These are phyloP conservation scores for Pygoscelis adeliae DNA, from an alignment of 2,113 vertebrate genomes.

Conservation along the genomic window DNA sequence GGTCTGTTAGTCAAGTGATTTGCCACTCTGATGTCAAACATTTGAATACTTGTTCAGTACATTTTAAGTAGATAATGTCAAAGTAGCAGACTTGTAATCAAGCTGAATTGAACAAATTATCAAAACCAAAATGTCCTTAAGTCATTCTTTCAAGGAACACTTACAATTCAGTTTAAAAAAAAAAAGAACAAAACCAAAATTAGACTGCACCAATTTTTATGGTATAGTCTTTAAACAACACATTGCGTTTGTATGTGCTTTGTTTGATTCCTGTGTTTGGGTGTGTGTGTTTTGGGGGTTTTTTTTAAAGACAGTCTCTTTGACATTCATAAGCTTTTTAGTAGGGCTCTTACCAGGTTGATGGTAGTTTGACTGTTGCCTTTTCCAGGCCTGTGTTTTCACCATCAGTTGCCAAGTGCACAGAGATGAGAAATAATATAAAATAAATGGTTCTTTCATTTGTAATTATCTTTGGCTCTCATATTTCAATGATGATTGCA, in stretches of 20 bases:
- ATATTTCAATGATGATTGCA: rapidly evolving
- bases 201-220: neutral
- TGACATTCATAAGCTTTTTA: neutral
- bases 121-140: constrained; percentile 33
- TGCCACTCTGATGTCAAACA: constrained; percentile 10
- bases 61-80: constrained; percentile 21
- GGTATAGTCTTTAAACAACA: neutral
- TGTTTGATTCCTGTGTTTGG: neutral
- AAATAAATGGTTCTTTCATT: neutral
- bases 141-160: neutral
- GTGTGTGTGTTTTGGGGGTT: neutral
- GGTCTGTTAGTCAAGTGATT: neutral
- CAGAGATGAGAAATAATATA: neutral
- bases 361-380: neutral
- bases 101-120: constrained; percentile 64
- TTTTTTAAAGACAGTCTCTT: neutral
- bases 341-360: neutral
- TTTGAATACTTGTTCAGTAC: neutral
- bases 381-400: neutral
- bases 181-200: neutral
- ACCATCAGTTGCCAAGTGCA: neutral
- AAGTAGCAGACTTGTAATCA: constrained; percentile 69
- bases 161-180: neutral
- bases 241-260: neutral
- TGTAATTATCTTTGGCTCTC: neutral